A percentile compares a stretch with the other conserved stretches of the same genome.
Conservation (phyloP, 2,797 vertebrate species). For the Naso thynnoides region DNA sequence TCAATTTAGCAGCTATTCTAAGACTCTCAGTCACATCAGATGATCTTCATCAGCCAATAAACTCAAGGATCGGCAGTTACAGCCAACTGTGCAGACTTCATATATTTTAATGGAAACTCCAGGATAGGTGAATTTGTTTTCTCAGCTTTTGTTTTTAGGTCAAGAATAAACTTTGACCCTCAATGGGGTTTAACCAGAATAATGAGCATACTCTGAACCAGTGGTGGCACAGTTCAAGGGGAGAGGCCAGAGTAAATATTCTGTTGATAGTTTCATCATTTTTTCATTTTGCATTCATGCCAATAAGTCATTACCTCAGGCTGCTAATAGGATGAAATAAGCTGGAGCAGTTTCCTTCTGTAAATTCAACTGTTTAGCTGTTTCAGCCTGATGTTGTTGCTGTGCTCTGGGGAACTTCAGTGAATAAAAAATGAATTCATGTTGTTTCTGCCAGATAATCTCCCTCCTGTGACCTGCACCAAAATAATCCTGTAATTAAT, state of each 20-base stretch:
- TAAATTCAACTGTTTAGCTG: slow-evolving; percentile 18
- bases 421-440: slow-evolving; percentile 18
- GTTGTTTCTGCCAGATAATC: slow-evolving; percentile 34
- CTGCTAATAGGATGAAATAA: slow-evolving; percentile 9
- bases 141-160: neutral
- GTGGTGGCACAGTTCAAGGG: neutral
- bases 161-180: neutral
- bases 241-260: neutral
- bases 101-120: neutral
- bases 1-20: neutral
- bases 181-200: too few relatives aligned
- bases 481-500: slow-evolving; percentile 54
- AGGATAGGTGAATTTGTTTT: neutral
- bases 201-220: neutral
- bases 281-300: slow-evolving; percentile 5
- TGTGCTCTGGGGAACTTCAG: neutral
- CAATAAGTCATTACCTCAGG: slow-evolving; percentile 4
- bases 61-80: neutral
- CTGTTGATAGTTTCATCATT: neutral
- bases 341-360: neutral
- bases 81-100: neutral
- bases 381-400: neutral
- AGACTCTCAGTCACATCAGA: neutral
- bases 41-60: neutral
- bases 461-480: slow-evolving; percentile 46